These are phyloP conservation scores for Labeo calbasu DNA, from an alignment of 2,797 vertebrate species.

Conservation along the genomic window DNA sequence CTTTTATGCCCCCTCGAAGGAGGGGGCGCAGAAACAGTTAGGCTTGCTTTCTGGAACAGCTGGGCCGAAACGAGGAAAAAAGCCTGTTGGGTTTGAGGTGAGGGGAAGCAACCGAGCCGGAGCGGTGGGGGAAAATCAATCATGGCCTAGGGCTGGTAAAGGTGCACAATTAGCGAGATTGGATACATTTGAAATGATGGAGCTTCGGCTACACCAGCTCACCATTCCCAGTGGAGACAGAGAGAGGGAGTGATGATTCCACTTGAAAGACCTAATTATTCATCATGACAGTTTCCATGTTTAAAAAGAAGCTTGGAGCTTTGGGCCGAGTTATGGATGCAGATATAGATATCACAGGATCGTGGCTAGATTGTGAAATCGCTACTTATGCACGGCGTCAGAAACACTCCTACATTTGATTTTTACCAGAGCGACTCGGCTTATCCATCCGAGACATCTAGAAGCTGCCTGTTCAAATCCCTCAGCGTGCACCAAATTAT, in stretches of 20 bases:
- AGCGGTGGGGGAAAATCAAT: conserved; percentile 62
- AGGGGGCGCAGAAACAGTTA: conserved; percentile 40
- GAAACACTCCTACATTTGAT: conserved; percentile 5
- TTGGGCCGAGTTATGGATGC: conserved; percentile 35
- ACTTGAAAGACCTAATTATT: conserved; percentile 47
- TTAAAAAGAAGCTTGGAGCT: conserved; percentile 35
- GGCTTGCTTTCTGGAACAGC: conserved; percentile 52
- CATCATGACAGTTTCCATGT: conserved; percentile 38
- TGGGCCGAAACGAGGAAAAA: conserved; percentile 49
- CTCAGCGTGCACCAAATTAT: background rate
- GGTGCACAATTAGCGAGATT: conserved; percentile 63
- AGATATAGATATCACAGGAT: conserved; percentile 31
- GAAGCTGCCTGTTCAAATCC: background rate
- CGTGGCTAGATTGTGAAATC: conserved; percentile 25
- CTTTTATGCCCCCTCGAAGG: conserved; percentile 21
- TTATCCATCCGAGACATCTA: background rate
- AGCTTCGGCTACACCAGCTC: conserved; percentile 44
- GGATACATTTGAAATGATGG: conserved; percentile 61
- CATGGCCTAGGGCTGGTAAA: conserved; percentile 60
- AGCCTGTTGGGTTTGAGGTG: conserved; percentile 36
- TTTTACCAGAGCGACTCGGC: background rate
- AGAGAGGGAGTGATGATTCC: conserved; percentile 33
- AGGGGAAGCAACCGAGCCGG: conserved; percentile 51
- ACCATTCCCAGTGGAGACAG: conserved; percentile 38
- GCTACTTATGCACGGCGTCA: background rate